phyloP scores from a whole-genome alignment of 2,113 vertebrate genomes.

The Calonectris borealis region DNA sequence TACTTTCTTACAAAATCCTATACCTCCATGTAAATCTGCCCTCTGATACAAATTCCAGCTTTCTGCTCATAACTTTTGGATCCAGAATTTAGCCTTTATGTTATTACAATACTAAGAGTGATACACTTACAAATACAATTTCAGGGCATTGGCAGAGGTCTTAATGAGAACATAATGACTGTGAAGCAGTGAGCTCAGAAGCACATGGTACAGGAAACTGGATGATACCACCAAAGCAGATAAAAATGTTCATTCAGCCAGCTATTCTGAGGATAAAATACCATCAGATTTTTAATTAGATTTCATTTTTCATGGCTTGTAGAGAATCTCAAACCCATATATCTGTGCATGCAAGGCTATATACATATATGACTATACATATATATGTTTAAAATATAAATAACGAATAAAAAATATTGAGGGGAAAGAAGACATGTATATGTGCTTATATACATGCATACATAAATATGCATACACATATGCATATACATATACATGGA shows the following conservation, averaged over 20 bases:
- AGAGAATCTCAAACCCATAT: background rate
- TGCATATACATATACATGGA: accelerated
- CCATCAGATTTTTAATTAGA: background rate
- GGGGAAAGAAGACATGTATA: too few relatives aligned
- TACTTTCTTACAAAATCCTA: background rate
- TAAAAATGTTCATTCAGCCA: background rate
- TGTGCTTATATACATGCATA: background rate
- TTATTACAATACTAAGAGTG: background rate
- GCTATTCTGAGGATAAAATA: background rate
- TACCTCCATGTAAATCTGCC: background rate
- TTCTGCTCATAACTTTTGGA: background rate
- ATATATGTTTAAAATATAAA: background rate
- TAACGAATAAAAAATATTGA: background rate
- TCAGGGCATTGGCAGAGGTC: background rate
- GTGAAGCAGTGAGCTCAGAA: background rate
- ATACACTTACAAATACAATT: background rate
- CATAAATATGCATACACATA: background rate
- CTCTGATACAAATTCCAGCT: background rate
- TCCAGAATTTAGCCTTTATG: background rate
- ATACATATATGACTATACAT: background rate
- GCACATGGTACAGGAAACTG: background rate
- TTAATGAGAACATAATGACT: background rate
- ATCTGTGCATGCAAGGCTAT: background rate
- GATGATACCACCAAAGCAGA: background rate
- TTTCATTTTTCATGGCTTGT: background rate